Conservation (phyloP, 2,888 invertebrate genomes). For the Coecobrya sp. region DNA sequence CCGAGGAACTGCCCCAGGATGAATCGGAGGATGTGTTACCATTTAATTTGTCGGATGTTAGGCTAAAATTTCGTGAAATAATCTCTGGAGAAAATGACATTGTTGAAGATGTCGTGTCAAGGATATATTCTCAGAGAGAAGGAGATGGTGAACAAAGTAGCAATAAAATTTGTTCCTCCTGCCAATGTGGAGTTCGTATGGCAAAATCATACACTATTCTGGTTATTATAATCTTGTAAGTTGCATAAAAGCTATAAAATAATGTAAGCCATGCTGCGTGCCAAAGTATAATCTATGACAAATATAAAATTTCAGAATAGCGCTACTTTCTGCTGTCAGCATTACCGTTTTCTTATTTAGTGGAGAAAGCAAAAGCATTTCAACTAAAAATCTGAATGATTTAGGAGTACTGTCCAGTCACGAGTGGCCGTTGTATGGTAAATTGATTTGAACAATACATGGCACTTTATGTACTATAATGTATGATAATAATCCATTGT, state of each 20-base stretch:
- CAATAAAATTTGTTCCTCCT: not conserved
- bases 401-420: not conserved
- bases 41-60: conserved; percentile 13
- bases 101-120: not conserved
- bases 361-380: not conserved
- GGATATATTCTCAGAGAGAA: not conserved
- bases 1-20: conserved; percentile 17
- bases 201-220: not conserved
- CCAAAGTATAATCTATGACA: too few relatives aligned
- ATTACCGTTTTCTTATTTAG: not conserved
- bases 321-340: not conserved
- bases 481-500: not conserved
- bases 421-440: conserved; percentile 71
- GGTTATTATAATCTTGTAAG: not conserved
- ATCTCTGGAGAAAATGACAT: not conserved
- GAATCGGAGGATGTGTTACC: conserved; percentile 8
- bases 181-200: not conserved
- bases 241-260: too few relatives aligned
- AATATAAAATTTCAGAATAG: not conserved
- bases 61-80: conserved; percentile 3
- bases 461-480: not conserved
- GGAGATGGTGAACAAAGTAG: not conserved
- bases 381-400: not conserved
- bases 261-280: too few relatives aligned
- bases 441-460: not conserved